Evolutionary conservation across 2,888 invertebrate genomes (phyloP), one percentile per base, ranked within the genome.

Genomic region (Drosophila acutilabella): DNA sequence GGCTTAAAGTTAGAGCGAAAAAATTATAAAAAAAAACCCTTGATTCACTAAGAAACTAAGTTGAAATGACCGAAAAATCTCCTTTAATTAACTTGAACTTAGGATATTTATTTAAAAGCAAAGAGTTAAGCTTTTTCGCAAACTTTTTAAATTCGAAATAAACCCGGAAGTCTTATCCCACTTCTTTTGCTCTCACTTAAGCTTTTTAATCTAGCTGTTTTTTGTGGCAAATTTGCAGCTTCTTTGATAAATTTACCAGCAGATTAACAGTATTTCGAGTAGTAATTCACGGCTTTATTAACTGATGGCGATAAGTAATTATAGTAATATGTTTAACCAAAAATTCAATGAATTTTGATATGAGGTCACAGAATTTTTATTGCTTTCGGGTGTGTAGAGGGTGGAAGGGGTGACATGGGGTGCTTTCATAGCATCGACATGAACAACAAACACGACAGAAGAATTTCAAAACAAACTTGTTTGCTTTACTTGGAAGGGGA

Each of bases 381-480:
- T 30, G 30, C 30, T 30, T 14, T 42, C 23, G 23, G 23, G 23
- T 6, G 23, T 23, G 23, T 41, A 38, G 64, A 23, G 30, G 66
- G 44, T 33, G 40, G n/a, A 5, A 23, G 45, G 36, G 30, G 11
- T 13, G 45, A 4, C 14, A 16, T 10, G 0, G 48, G 33, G 23
- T 20, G 38, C 50, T 44, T 65, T 47, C 60, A 76, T 69, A 64
- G 64, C 79, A 62, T 61, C 64, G 30, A 30, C 30, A 8, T 30
- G 30, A 54, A 64, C 64, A 69, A 52, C 56, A 66, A 76, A 82
- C 64, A 73, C 69, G 61, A 77, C 58, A 73, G 54, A 83, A 80
- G 74, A 83, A 83, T 82, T 72, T 78, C 67, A 72, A 89, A 89
- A 74, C 73, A 81, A 87, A 81, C 76, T 76, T 78, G 81, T 88